Percentiles rank a stretch among this genome's conserved stretches.
phyloP scores from a whole-genome alignment of 2,113 vertebrate species.

The human region DNA sequence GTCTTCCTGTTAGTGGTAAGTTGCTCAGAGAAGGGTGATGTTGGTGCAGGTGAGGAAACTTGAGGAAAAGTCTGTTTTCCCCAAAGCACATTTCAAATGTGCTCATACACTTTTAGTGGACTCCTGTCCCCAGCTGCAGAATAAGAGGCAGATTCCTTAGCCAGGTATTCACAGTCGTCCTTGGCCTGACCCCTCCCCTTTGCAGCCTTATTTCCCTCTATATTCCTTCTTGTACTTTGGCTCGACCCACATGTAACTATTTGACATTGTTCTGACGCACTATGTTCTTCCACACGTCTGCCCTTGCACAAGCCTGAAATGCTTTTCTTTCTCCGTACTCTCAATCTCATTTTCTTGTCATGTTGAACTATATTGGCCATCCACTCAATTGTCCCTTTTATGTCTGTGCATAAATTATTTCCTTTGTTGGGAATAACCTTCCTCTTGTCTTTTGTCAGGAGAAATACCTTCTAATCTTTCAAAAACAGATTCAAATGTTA shows the following conservation, averaged over 20 bases:
- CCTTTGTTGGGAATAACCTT: not conserved
- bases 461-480: not conserved
- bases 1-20: not conserved
- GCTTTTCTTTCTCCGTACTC: not conserved
- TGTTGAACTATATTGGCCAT: not conserved
- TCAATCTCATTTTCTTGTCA: not conserved
- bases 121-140: not conserved
- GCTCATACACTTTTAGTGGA: not conserved
- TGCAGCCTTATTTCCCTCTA: not conserved
- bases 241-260: not conserved
- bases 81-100: not conserved
- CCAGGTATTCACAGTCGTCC: not conserved
- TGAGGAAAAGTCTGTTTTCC: not conserved
- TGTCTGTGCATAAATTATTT: slow-evolving; percentile 20
- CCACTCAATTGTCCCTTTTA: not conserved
- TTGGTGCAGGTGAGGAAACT: not conserved
- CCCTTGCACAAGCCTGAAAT: not conserved
- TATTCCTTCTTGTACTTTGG: not conserved
- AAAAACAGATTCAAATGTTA: not conserved
- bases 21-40: not conserved
- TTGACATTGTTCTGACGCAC: not conserved
- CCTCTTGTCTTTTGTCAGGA: not conserved
- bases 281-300: not conserved
- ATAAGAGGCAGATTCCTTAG: not conserved
- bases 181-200: not conserved